Conservation (phyloP, 2,113 vertebrate genomes). For the Scomber japonicus region DNA sequence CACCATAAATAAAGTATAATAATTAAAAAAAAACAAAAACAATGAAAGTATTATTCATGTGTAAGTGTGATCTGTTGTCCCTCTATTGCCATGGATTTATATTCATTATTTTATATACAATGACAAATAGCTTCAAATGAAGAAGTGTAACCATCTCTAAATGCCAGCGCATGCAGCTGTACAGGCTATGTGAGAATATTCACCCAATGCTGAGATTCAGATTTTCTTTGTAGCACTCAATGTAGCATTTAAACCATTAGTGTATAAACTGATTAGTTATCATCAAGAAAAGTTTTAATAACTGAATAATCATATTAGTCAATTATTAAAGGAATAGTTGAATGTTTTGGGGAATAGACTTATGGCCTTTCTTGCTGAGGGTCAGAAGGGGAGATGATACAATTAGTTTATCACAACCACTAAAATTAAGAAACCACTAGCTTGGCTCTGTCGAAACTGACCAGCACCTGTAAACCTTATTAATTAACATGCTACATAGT, state of each 20-base stretch:
- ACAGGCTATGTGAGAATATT: neutral
- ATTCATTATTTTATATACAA: conserved; percentile 50
- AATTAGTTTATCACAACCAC: too few relatives aligned
- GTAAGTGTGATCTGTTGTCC: conserved; percentile 40
- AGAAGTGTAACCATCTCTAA: conserved; percentile 44
- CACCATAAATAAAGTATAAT: conserved; percentile 15
- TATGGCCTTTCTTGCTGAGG: neutral
- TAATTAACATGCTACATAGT: neutral
- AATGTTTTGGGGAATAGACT: too few relatives aligned
- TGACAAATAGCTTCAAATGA: conserved; percentile 40
- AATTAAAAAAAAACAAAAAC: conserved; percentile 3
- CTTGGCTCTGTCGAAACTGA: too few relatives aligned
- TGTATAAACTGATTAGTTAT: neutral
- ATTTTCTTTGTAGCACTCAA: neutral
- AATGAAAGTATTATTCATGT: conserved; percentile 63
- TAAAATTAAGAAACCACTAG: too few relatives aligned
- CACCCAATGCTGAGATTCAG: neutral
- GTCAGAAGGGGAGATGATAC: neutral
- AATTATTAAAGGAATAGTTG: neutral
- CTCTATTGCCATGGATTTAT: conserved; percentile 47
- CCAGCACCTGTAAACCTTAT: too few relatives aligned
- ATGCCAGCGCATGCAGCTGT: neutral
- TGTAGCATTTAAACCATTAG: neutral
- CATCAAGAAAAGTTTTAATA: neutral
- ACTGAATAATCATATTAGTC: neutral